Evolutionary conservation across 2,797 vertebrate genomes (phyloP).

Genomic region (Pteropus rufus): DNA sequence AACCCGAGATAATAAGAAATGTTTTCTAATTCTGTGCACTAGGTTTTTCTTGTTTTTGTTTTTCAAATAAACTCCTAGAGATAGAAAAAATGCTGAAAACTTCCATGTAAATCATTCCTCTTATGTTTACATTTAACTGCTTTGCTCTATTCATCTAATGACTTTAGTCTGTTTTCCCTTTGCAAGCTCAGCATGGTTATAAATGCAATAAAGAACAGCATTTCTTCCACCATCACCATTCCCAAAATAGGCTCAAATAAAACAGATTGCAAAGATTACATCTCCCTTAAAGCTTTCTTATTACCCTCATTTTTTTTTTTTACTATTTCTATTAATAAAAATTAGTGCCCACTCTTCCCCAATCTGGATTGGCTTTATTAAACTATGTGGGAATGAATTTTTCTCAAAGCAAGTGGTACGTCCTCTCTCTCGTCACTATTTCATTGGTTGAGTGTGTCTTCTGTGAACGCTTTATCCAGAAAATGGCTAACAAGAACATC

Average conservation of each 20-base stretch:
- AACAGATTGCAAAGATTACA: conserved; percentile 13
- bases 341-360: neutral
- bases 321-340: conserved; percentile 24
- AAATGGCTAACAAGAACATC: neutral
- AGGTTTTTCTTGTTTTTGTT: neutral
- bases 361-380: neutral
- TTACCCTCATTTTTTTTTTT: neutral
- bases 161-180: conserved; percentile 60
- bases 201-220: conserved; percentile 30
- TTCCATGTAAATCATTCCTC: conserved; percentile 33
- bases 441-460: neutral
- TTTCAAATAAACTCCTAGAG: conserved; percentile 49
- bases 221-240: neutral
- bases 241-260: conserved; percentile 33
- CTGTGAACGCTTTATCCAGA: neutral
- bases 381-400: neutral
- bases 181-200: conserved; percentile 52
- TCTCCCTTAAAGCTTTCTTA: neutral
- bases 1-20: conserved; percentile 20
- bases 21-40: neutral
- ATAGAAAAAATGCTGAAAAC: conserved; percentile 41
- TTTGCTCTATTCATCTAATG: conserved; percentile 19
- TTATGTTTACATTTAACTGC: conserved; percentile 51
- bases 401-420: neutral
- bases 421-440: neutral